Conservation (phyloP, 2,113 vertebrate genomes). For the Speoplatyrhinus poulsoni region DNA sequence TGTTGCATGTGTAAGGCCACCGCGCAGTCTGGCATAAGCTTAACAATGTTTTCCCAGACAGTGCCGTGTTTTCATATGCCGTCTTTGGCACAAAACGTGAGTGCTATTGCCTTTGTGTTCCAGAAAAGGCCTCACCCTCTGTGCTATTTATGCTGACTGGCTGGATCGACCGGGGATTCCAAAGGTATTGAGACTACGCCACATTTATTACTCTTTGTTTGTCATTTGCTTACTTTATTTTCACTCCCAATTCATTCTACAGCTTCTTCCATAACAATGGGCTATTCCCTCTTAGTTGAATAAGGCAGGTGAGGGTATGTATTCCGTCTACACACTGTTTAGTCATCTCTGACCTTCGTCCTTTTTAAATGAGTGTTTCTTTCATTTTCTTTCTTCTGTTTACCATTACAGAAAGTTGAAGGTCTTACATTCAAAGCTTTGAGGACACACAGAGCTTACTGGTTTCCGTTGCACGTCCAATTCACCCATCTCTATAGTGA, state of each 20-base stretch:
- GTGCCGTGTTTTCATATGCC: slow-evolving; percentile 45
- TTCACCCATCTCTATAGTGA: slow-evolving; percentile 66
- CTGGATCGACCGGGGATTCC: slow-evolving; percentile 91
- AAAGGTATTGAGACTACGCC: slow-evolving; percentile 75
- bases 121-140: slow-evolving; percentile 85
- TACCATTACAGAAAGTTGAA: slow-evolving; percentile 16
- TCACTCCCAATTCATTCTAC: slow-evolving; percentile 7
- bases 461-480: slow-evolving; percentile 32
- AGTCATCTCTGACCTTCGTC: too few relatives aligned
- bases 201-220: background rate
- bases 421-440: slow-evolving; percentile 28
- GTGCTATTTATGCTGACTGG: slow-evolving; percentile 87
- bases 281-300: too few relatives aligned
- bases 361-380: background rate
- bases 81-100: slow-evolving; percentile 58
- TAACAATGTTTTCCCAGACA: slow-evolving; percentile 47
- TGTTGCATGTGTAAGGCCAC: slow-evolving; percentile 55
- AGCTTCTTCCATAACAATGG: too few relatives aligned
- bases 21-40: slow-evolving; percentile 29
- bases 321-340: too few relatives aligned
- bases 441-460: slow-evolving; percentile 8
- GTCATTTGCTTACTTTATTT: background rate
- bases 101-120: slow-evolving; percentile 70
- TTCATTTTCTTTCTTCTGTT: slow-evolving; percentile 6
- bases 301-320: too few relatives aligned